Evolutionary conservation across 2,888 invertebrate species (phyloP).

Genomic region (Orthosia gracilis): DNA sequence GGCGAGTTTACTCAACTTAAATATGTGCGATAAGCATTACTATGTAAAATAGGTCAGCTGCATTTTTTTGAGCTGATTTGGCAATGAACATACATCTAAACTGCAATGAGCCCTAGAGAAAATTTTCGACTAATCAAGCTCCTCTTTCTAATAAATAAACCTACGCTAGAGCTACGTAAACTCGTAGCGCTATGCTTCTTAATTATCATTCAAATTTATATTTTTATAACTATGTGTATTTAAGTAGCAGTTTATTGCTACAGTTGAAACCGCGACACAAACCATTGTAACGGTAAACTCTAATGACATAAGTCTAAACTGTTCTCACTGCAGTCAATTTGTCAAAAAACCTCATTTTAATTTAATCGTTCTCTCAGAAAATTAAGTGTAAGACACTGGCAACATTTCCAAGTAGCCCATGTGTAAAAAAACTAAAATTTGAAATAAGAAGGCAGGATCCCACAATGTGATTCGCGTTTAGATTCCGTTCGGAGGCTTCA

Average conservation of each 20-base stretch:
- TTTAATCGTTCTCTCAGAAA: constrained; percentile 63
- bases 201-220: background rate
- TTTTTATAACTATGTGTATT: too few relatives aligned
- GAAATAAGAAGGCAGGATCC: constrained; percentile 76
- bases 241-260: background rate
- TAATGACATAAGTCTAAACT: constrained; percentile 46
- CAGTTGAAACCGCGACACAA: background rate
- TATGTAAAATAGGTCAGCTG: constrained; percentile 33
- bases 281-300: constrained; percentile 40
- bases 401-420: constrained; percentile 63
- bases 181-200: background rate
- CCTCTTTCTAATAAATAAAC: background rate
- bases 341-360: constrained; percentile 58
- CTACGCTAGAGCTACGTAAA: background rate
- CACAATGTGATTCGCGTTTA: constrained; percentile 86
- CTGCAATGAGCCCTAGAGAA: background rate
- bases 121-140: background rate
- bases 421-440: constrained; percentile 61
- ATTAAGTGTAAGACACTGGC: constrained; percentile 63
- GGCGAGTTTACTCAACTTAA: constrained; percentile 52
- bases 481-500: constrained; percentile 81
- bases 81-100: background rate
- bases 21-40: constrained; percentile 47
- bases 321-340: constrained; percentile 44
- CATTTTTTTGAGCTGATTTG: constrained; percentile 36